Percentiles rank a stretch among this genome's conserved stretches.
Evolutionary conservation across 2,888 invertebrate species (phyloP).

Genomic region (Schizotus pectinicornis): DNA sequence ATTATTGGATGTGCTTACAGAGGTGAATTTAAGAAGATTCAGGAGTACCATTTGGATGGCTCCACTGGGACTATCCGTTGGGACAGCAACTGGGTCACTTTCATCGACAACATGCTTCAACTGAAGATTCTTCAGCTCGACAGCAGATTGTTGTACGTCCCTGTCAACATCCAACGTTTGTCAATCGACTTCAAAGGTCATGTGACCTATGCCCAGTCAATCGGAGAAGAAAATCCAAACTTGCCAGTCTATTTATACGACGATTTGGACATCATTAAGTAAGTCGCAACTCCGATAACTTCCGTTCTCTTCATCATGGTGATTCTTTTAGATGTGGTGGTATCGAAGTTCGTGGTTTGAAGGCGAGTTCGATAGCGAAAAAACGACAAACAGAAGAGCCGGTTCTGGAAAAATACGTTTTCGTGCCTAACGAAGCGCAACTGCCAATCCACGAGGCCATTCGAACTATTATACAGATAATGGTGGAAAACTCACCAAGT

Average conservation of each 20-base stretch:
- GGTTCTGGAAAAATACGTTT: constrained; percentile 76
- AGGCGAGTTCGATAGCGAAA: constrained; percentile 76
- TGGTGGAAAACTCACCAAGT: constrained; percentile 68
- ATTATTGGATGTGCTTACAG: too few species aligned
- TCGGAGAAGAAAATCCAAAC: constrained; percentile 4
- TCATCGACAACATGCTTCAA: constrained; percentile 88
- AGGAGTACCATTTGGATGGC: too few species aligned
- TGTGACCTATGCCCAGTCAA: constrained; percentile 51
- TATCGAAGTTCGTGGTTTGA: constrained; percentile 77
- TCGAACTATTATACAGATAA: constrained; percentile 70
- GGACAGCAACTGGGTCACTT: constrained; percentile 78
- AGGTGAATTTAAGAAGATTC: too few species aligned
- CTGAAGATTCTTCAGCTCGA: constrained; percentile 69
- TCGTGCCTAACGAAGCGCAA: constrained; percentile 66
- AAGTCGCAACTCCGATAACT: not conserved
- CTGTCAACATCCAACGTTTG: constrained; percentile 62
- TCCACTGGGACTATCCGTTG: constrained; percentile 39
- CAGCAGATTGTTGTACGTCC: constrained; percentile 66
- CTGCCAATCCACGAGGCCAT: constrained; percentile 55
- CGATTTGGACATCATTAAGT: constrained; percentile 12
- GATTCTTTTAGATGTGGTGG: constrained; percentile 68
- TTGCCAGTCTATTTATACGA: constrained; percentile 13
- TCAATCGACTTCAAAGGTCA: constrained; percentile 58
- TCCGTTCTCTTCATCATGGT: not conserved
- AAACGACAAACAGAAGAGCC: constrained; percentile 74